Evolutionary conservation across 2,797 vertebrate genomes (phyloP).

Genomic region (Muscicapa comitata): DNA sequence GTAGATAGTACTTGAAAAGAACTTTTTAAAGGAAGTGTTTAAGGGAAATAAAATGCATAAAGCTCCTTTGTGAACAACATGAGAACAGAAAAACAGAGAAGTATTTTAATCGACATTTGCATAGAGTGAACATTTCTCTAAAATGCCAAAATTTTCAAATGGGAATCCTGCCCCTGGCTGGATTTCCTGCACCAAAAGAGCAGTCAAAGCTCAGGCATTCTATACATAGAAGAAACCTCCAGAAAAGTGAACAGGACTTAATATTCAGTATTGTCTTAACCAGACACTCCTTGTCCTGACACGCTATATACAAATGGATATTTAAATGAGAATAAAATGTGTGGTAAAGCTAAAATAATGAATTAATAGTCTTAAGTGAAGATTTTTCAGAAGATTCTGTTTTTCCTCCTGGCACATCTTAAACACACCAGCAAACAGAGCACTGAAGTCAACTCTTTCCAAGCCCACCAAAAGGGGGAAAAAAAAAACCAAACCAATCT

Average conservation of each 20-base stretch:
- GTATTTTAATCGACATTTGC: neutral
- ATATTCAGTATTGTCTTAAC: neutral
- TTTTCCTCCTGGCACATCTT: neutral
- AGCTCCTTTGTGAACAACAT: neutral
- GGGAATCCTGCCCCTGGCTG: neutral
- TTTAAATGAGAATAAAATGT: neutral
- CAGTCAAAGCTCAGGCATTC: neutral
- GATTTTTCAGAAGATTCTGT: neutral
- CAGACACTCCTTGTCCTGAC: neutral
- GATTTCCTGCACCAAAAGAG: neutral
- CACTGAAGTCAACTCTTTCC: neutral
- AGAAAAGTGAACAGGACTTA: neutral
- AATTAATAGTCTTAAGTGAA: neutral
- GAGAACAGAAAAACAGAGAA: neutral
- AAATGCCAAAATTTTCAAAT: neutral
- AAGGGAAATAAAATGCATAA: neutral
- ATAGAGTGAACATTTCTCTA: neutral
- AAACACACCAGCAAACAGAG: neutral
- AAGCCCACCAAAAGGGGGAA: neutral
- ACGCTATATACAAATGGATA: neutral
- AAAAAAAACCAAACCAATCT: accelerated
- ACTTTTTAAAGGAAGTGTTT: neutral
- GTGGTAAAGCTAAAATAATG: neutral
- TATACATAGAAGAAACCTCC: neutral
- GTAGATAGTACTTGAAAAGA: neutral